Evolutionary conservation across 2,113 vertebrate species (phyloP).

Genomic region (Melanocharis versteri): DNA sequence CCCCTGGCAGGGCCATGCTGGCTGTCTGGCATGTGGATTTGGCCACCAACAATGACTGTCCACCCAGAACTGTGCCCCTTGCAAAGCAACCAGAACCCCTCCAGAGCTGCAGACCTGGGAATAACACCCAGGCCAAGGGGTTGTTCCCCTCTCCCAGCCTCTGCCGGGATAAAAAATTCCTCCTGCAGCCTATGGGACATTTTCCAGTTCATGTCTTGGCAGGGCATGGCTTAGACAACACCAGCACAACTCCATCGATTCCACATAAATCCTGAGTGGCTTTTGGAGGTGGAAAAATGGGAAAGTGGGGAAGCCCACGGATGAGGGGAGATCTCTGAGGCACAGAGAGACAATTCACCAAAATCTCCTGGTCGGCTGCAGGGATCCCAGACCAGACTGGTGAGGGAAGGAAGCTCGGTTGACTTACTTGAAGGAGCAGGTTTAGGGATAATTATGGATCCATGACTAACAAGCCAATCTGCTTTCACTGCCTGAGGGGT

Average conservation of each 20-base stretch:
- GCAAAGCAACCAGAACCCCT: neutral
- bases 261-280: neutral
- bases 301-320: neutral
- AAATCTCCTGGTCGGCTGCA: neutral
- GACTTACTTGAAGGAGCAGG: neutral
- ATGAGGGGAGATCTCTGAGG: neutral
- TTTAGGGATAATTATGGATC: neutral
- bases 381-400: neutral
- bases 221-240: neutral
- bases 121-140: neutral
- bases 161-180: neutral
- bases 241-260: neutral
- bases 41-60: neutral
- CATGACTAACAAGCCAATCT: neutral
- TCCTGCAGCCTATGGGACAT: neutral
- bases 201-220: neutral
- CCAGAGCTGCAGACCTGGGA: neutral
- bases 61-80: neutral
- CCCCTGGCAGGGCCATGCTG: neutral
- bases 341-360: neutral
- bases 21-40: neutral
- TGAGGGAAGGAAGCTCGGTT: neutral
- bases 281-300: neutral
- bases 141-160: neutral
- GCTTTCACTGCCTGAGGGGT: neutral